Conservation (phyloP, 2,113 vertebrate genomes). For the Ptychochromis oligacanthus region DNA sequence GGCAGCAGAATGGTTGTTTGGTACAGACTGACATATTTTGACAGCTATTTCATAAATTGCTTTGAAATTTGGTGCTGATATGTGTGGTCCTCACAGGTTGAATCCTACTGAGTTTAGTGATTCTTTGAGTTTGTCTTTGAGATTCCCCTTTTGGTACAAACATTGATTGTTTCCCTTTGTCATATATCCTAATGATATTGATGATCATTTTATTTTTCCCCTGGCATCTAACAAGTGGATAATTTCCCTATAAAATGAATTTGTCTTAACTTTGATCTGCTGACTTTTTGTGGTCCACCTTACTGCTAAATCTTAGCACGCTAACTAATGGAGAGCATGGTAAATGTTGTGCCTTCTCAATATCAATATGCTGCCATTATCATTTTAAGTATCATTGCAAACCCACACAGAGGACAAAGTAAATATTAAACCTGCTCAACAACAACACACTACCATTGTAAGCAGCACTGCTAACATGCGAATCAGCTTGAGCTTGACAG, state of each 20-base stretch:
- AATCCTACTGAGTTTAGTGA: background rate
- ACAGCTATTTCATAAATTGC: background rate
- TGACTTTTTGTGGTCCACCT: background rate
- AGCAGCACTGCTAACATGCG: background rate
- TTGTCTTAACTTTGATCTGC: background rate
- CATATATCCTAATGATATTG: background rate
- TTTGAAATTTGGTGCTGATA: background rate
- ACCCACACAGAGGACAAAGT: background rate
- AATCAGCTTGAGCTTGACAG: background rate
- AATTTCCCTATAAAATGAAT: background rate
- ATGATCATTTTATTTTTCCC: background rate
- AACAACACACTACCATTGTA: background rate
- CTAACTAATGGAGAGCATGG: background rate
- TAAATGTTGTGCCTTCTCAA: background rate
- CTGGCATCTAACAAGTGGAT: background rate
- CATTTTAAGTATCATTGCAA: background rate
- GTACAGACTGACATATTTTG: background rate
- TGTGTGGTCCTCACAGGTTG: background rate
- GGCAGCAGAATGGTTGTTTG: too few relatives aligned
- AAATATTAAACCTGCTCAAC: too few relatives aligned
- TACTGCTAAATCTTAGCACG: background rate
- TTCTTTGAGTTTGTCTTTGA: background rate
- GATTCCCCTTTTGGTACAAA: background rate
- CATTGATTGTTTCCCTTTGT: background rate
- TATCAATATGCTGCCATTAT: background rate